phyloP scores from a whole-genome alignment of 2,888 invertebrate genomes.

The Cataglyphis livida region DNA sequence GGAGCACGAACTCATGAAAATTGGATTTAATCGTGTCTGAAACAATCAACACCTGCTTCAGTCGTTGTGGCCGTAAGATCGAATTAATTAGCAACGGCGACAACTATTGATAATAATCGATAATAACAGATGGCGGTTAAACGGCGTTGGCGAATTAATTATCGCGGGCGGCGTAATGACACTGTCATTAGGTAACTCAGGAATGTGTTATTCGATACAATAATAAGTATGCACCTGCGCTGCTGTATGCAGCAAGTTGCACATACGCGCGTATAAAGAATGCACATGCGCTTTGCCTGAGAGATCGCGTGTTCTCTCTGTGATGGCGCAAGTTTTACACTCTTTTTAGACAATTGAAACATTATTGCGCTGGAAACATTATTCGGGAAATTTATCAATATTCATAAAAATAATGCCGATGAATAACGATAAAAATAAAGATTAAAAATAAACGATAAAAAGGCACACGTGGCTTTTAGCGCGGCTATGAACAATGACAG shows the following conservation, averaged over 20 bases:
- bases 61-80: background rate
- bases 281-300: background rate
- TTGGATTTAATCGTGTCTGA: no score
- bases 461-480: background rate
- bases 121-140: background rate
- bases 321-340: background rate
- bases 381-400: background rate
- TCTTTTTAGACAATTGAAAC: background rate
- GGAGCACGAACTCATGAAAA: background rate
- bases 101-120: slow-evolving; percentile 23
- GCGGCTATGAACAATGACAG: background rate
- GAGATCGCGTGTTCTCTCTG: background rate
- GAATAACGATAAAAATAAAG: background rate
- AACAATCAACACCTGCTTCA: background rate
- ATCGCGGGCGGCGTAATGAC: slow-evolving; percentile 43
- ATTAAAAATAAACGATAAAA: no score
- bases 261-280: background rate
- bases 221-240: slow-evolving; percentile 35
- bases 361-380: background rate
- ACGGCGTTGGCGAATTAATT: slow-evolving; percentile 57
- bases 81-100: background rate
- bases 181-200: slow-evolving; percentile 63
- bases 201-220: slow-evolving; percentile 42
- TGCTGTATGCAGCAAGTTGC: slow-evolving; percentile 27
- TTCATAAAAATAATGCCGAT: background rate